Percentiles rank a stretch among this genome's conserved stretches.
These are phyloP conservation scores for Netelia virgata DNA, from an alignment of 2,888 invertebrate species.

Conservation along the genomic window DNA sequence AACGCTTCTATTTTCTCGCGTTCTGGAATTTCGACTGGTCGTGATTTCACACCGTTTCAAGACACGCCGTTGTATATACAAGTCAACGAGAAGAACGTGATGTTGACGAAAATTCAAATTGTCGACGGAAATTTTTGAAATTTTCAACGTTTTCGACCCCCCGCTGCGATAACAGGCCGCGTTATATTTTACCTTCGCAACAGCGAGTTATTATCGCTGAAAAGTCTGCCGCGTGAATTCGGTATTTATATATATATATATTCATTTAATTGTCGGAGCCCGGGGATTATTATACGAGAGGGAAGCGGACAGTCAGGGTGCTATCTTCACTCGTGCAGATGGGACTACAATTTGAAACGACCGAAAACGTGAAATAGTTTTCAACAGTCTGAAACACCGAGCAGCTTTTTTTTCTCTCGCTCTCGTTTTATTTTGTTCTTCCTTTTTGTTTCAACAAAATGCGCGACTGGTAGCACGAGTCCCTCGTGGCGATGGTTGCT, in stretches of 20 bases:
- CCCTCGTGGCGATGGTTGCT: conserved; percentile 38
- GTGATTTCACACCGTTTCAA: no score
- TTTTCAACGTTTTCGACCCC: neutral
- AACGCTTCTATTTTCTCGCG: conserved; percentile 27
- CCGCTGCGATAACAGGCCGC: neutral
- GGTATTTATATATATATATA: conserved; percentile 34
- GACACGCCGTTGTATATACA: neutral
- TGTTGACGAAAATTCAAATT: neutral
- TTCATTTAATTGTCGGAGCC: conserved; percentile 37
- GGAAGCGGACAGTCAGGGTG: conserved; percentile 17
- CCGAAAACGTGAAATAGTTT: conserved; percentile 69
- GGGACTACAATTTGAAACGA: conserved; percentile 59
- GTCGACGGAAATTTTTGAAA: conserved; percentile 4
- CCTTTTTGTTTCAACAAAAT: conserved; percentile 53
- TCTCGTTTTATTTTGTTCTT: conserved; percentile 37
- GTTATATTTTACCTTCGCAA: neutral
- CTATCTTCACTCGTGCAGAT: conserved; percentile 65
- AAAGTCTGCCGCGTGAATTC: conserved; percentile 25
- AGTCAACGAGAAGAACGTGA: neutral
- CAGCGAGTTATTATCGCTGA: conserved; percentile 28
- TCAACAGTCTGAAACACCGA: conserved; percentile 31
- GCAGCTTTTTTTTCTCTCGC: conserved; percentile 51
- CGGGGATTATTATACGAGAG: conserved; percentile 7
- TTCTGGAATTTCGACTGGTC: neutral
- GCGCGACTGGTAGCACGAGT: conserved; percentile 53